phyloP scores from a whole-genome alignment of 2,113 vertebrate genomes.

The Nettapus auritus region DNA sequence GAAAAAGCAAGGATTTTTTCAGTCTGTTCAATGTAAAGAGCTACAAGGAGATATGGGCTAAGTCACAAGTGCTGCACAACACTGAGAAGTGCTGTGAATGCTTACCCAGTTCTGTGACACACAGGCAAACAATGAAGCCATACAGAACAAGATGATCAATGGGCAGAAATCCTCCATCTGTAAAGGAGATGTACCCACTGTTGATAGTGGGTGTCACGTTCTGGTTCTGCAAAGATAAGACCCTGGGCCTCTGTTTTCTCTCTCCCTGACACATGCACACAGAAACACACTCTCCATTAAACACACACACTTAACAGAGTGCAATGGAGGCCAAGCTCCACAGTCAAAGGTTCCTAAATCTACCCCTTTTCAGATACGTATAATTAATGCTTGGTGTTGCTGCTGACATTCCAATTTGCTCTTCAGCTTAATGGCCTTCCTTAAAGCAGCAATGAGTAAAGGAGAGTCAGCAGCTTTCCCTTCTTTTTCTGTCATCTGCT shows the following conservation, averaged over 20 bases:
- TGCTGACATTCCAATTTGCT: conserved; percentile 29
- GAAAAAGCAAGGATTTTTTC: neutral
- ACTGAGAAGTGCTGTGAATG: neutral
- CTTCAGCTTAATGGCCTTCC: neutral
- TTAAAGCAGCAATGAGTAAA: conserved; percentile 5
- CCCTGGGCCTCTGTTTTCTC: conserved; percentile 2
- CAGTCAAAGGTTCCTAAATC: neutral
- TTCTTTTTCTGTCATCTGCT: neutral
- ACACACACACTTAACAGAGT: neutral
- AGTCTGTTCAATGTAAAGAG: neutral
- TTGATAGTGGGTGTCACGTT: conserved; percentile 10
- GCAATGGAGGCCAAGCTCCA: neutral
- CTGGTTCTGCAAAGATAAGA: conserved; percentile 9
- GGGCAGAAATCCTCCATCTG: neutral
- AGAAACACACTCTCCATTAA: neutral
- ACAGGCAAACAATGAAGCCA: neutral
- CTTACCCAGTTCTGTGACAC: neutral
- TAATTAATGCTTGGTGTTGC: neutral
- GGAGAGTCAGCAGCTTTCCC: neutral
- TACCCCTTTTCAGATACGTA: neutral
- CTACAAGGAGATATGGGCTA: neutral
- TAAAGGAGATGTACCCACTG: neutral
- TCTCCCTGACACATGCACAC: neutral
- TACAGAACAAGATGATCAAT: neutral
- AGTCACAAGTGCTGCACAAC: neutral